Evolutionary conservation across 1,140 invertebrate genomes (phyloP).

Genomic region (Drosophila repleta): DNA sequence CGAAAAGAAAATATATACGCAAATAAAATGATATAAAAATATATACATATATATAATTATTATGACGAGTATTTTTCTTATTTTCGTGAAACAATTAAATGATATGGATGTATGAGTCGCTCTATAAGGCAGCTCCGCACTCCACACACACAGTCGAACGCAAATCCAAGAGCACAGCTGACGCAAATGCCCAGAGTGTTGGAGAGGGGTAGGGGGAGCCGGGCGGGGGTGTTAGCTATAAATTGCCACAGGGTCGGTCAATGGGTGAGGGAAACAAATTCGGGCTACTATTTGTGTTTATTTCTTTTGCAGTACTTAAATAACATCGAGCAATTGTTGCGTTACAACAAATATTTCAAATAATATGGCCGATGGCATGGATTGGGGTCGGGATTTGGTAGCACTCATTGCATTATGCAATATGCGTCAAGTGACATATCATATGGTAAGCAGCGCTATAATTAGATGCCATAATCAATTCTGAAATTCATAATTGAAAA

Average conservation of each 20-base stretch:
- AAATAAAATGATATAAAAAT: conserved; percentile 44
- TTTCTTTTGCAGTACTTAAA: conserved; percentile 39
- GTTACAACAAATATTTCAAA: conserved; percentile 40
- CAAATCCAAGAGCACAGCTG: conserved; percentile 63
- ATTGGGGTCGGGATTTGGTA: conserved; percentile 18
- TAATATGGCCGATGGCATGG: conserved; percentile 19
- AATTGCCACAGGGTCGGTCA: conserved; percentile 48
- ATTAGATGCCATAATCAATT: conserved; percentile 30
- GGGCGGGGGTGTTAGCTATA: neutral
- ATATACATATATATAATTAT: conserved; percentile 45
- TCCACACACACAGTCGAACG: conserved; percentile 29
- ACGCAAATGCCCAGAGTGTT: conserved; percentile 49
- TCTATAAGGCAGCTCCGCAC: conserved; percentile 50
- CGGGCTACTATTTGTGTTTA: conserved; percentile 29
- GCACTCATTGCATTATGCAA: conserved; percentile 31
- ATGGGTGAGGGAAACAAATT: conserved; percentile 24
- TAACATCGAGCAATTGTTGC: conserved; percentile 35
- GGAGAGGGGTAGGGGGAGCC: neutral
- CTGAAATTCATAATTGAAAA: conserved; percentile 30
- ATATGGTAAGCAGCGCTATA: conserved; percentile 18
- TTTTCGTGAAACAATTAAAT: conserved; percentile 66
- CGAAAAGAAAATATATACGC: neutral
- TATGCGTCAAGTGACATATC: conserved; percentile 36
- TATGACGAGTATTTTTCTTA: conserved; percentile 36
- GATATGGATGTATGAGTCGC: conserved; percentile 41